phyloP scores from a whole-genome alignment of 1,140 invertebrate species.

The Drosophila yakuba region DNA sequence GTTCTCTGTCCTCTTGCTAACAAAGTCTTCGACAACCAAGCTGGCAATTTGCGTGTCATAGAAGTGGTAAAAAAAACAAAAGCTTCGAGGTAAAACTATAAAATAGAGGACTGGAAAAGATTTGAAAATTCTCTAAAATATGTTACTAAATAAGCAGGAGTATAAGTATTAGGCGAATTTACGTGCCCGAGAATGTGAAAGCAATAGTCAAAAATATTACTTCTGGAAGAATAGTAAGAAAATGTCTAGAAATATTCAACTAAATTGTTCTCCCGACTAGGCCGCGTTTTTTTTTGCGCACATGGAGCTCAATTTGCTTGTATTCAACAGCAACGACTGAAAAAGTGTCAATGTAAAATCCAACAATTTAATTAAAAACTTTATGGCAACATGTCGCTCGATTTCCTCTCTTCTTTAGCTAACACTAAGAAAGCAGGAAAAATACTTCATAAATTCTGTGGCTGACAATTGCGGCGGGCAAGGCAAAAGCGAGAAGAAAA shows the following conservation, averaged over 20 bases:
- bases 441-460: conserved; percentile 76
- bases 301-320: conserved; percentile 50
- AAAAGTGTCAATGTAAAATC: conserved; percentile 70
- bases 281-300: conserved; percentile 12
- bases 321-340: conserved; percentile 32
- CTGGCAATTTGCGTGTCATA: conserved; percentile 29
- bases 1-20: conserved; percentile 7
- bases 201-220: not conserved
- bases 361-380: conserved; percentile 82
- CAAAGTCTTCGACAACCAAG: conserved; percentile 8
- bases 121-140: conserved; percentile 7
- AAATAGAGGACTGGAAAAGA: not conserved
- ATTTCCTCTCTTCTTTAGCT: conserved; percentile 21
- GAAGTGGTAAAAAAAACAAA: conserved; percentile 8
- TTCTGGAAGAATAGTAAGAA: not conserved
- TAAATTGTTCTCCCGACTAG: not conserved
- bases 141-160: conserved; percentile 2
- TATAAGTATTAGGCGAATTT: not conserved
- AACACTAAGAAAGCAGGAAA: conserved; percentile 36
- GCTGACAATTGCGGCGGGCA: conserved; percentile 72
- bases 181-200: not conserved
- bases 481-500: conserved; percentile 26
- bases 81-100: not conserved
- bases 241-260: not conserved
- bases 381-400: conserved; percentile 74